Conservation (phyloP, 1,140 invertebrate species). For the Neodiprion fabricii region DNA sequence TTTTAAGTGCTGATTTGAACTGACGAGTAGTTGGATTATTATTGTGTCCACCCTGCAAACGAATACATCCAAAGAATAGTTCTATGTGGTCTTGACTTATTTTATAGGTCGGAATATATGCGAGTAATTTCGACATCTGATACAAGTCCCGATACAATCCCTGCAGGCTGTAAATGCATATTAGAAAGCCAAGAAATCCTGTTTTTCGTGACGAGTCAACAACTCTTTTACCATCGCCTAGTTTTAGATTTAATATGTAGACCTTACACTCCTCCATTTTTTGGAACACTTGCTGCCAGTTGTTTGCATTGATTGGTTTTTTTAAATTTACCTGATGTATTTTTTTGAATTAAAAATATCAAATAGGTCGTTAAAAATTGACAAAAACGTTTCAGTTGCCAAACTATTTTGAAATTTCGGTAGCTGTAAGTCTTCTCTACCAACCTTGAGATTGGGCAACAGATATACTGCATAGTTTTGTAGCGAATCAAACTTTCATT, state of each 20-base stretch:
- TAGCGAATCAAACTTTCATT: constrained; percentile 45
- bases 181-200: constrained; percentile 10
- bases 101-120: too few species aligned
- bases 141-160: constrained; percentile 1
- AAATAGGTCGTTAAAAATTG: background rate
- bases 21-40: constrained; percentile 21
- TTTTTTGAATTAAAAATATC: constrained; percentile 20
- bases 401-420: background rate
- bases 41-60: background rate
- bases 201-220: background rate
- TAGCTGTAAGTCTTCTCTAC: background rate
- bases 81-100: too few species aligned
- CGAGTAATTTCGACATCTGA: background rate
- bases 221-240: background rate
- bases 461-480: constrained; percentile 38
- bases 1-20: constrained; percentile 25
- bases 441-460: constrained; percentile 35
- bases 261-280: background rate
- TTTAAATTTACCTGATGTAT: constrained; percentile 16
- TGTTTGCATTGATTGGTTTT: background rate
- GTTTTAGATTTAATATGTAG: background rate
- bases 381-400: background rate
- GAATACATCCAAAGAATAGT: background rate
- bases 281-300: background rate
- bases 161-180: background rate